Evolutionary conservation across 2,888 invertebrate genomes (phyloP).

Genomic region (Phortica magna): DNA sequence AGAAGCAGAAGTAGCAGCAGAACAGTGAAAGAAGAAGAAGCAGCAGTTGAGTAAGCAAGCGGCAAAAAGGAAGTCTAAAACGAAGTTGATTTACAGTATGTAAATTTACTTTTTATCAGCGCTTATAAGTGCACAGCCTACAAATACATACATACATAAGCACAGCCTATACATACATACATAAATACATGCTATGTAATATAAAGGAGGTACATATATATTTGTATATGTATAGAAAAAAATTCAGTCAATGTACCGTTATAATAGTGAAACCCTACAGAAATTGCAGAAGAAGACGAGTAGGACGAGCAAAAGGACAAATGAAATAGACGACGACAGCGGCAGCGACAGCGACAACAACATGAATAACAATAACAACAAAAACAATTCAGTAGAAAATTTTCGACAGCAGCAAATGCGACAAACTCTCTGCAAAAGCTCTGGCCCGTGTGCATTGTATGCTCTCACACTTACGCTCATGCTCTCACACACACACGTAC

Average conservation of each 20-base stretch:
- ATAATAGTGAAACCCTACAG: no score
- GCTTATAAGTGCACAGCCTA: background rate
- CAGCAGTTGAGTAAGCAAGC: background rate
- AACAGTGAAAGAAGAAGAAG: background rate
- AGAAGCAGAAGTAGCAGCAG: background rate
- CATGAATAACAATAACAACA: background rate
- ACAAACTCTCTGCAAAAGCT: background rate
- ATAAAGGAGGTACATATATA: background rate
- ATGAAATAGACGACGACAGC: background rate
- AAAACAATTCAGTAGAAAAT: background rate
- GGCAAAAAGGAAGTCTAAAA: background rate
- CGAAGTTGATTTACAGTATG: slow-evolving; percentile 20
- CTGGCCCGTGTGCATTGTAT: background rate
- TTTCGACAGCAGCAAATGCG: background rate
- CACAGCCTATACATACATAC: background rate
- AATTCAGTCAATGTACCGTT: background rate
- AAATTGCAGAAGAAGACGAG: no score
- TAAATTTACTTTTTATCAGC: slow-evolving; percentile 25
- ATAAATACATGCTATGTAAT: no score
- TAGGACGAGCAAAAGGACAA: background rate
- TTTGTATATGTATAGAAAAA: background rate
- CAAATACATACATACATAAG: background rate
- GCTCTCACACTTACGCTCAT: no score
- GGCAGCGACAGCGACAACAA: no score
- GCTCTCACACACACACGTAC: no score